These are phyloP conservation scores for Luperina nickerlii DNA, from an alignment of 2,888 invertebrate genomes.

Conservation along the genomic window DNA sequence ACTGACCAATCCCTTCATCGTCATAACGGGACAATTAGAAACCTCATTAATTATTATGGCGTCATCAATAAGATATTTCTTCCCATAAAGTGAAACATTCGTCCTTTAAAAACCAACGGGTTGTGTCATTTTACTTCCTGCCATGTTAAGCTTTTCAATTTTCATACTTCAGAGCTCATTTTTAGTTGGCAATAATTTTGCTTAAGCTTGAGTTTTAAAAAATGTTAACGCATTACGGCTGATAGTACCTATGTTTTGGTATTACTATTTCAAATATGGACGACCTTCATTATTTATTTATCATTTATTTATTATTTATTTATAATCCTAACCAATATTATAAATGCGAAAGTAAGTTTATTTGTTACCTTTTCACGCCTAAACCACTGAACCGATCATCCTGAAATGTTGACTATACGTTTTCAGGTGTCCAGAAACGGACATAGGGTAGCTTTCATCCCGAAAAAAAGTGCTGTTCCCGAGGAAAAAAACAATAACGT, in stretches of 20 bases:
- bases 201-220: too few relatives aligned
- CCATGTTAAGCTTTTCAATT: neutral
- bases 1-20: neutral
- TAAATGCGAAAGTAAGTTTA: too few relatives aligned
- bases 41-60: slow-evolving; percentile 9
- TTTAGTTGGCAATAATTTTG: neutral
- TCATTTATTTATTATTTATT: too few relatives aligned
- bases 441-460: too few relatives aligned
- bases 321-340: too few relatives aligned
- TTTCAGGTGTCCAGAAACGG: too few relatives aligned
- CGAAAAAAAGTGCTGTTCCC: too few relatives aligned
- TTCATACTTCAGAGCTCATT: neutral
- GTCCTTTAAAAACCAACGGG: neutral
- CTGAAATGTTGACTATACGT: too few relatives aligned
- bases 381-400: too few relatives aligned
- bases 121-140: neutral
- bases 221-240: neutral
- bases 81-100: slow-evolving; percentile 9
- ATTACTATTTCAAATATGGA: neutral
- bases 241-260: too few relatives aligned
- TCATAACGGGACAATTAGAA: slow-evolving; percentile 28
- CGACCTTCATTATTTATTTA: neutral
- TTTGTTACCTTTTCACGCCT: too few relatives aligned
- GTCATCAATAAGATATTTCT: slow-evolving; percentile 15
- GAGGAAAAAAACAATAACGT: too few relatives aligned